Conservation (phyloP, 2,888 invertebrate genomes). For the Xestia sexstrigata region DNA sequence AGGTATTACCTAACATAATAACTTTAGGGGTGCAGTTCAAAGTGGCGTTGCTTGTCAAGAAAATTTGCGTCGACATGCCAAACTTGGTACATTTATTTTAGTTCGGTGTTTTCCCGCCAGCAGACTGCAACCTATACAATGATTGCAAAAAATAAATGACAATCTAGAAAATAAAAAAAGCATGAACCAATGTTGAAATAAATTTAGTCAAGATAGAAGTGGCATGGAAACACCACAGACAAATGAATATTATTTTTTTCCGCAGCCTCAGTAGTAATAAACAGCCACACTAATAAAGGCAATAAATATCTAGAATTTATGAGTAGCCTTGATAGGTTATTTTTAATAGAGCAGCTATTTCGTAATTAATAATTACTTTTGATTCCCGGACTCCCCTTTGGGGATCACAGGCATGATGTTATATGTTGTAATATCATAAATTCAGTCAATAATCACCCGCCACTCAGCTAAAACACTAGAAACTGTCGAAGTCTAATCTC, state of each 20-base stretch:
- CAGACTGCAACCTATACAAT: too few relatives aligned
- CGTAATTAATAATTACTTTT: not conserved
- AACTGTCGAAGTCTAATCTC: too few relatives aligned
- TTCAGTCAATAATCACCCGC: not conserved
- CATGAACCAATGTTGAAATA: not conserved
- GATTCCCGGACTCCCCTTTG: not conserved
- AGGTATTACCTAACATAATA: too few relatives aligned
- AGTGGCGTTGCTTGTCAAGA: not conserved
- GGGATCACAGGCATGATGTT: too few relatives aligned
- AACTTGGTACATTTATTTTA: too few relatives aligned
- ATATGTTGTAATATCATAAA: too few relatives aligned
- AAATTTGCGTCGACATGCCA: too few relatives aligned
- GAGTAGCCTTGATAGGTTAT: not conserved
- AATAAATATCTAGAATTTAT: conserved; percentile 32
- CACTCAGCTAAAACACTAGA: too few relatives aligned
- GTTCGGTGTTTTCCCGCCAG: too few relatives aligned
- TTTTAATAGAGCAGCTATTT: conserved; percentile 2
- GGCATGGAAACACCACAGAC: not conserved
- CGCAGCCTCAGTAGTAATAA: conserved; percentile 1
- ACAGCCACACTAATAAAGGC: conserved; percentile 9
- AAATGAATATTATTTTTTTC: conserved; percentile 18
- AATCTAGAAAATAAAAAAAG: not conserved
- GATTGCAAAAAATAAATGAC: not conserved
- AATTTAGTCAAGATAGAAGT: not conserved
- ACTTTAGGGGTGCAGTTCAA: not conserved